Conservation (phyloP, 1,140 invertebrate genomes). For the Drosophila asahinai region DNA sequence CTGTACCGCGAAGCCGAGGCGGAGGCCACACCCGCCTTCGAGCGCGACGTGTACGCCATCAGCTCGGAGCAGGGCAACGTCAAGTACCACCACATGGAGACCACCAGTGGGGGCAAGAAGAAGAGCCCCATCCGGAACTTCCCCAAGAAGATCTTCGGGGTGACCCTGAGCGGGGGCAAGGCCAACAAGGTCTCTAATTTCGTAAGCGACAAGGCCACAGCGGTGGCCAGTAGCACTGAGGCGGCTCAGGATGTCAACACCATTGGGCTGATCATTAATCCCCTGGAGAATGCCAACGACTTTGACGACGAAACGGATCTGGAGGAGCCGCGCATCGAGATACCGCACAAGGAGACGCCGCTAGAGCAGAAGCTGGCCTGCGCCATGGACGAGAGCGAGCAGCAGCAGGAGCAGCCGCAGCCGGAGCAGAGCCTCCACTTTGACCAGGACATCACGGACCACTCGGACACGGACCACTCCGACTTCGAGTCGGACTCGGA, state of each 20-base stretch:
- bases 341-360: slow-evolving; percentile 61
- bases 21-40: slow-evolving; percentile 84
- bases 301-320: slow-evolving; percentile 80
- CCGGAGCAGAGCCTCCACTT: slow-evolving; percentile 56
- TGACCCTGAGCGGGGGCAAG: slow-evolving; percentile 83
- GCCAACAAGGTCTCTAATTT: slow-evolving; percentile 81
- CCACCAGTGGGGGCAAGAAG: slow-evolving; percentile 67
- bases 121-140: slow-evolving; percentile 81
- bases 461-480: slow-evolving; percentile 66
- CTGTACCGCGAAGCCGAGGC: slow-evolving; percentile 87
- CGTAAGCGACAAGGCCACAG: slow-evolving; percentile 70
- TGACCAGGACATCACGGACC: slow-evolving; percentile 76
- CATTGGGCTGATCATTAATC: slow-evolving; percentile 87
- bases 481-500: slow-evolving; percentile 83
- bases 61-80: slow-evolving; percentile 94
- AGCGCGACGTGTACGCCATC: slow-evolving; percentile 92
- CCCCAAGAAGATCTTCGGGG: slow-evolving; percentile 85
- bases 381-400: slow-evolving; percentile 71
- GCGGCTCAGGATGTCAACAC: slow-evolving; percentile 70
- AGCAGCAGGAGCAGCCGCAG: neutral
- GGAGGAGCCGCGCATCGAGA: slow-evolving; percentile 68
- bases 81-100: slow-evolving; percentile 91
- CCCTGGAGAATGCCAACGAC: slow-evolving; percentile 84
- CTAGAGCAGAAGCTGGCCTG: slow-evolving; percentile 65
- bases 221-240: slow-evolving; percentile 32